Conservation (phyloP, 2,888 invertebrate genomes). For the Phaedon cochleariae region DNA sequence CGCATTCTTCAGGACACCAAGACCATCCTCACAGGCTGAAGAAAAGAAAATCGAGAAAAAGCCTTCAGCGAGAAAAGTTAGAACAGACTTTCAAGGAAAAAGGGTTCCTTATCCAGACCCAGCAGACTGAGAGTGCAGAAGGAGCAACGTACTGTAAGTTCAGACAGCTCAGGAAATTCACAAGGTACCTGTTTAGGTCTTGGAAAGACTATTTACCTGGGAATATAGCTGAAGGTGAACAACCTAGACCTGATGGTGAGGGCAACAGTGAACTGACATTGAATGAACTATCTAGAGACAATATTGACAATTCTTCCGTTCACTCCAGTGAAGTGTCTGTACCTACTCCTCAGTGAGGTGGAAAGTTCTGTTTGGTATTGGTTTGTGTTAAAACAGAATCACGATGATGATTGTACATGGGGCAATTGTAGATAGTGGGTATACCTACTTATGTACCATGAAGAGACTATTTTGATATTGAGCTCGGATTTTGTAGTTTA, state of each 20-base stretch:
- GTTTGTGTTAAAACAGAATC: too few species aligned
- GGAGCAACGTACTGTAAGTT: conserved; percentile 95
- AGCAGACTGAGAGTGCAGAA: conserved; percentile 90
- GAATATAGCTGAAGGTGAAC: conserved; percentile 57
- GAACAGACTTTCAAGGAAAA: conserved; percentile 94
- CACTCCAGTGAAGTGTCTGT: conserved; percentile 48
- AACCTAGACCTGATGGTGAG: conserved; percentile 36
- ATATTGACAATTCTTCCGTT: conserved; percentile 44
- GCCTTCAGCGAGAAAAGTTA: conserved; percentile 85
- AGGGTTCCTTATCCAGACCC: conserved; percentile 91
- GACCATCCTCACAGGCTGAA: conserved; percentile 58
- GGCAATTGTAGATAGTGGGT: too few species aligned
- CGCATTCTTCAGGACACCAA: conserved; percentile 42
- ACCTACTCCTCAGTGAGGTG: conserved; percentile 35
- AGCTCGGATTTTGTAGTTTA: too few species aligned
- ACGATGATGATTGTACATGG: too few species aligned
- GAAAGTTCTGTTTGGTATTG: neutral
- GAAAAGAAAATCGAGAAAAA: conserved; percentile 81
- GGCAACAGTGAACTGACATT: conserved; percentile 18
- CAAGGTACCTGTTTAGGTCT: conserved; percentile 88
- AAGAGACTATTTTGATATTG: too few species aligned
- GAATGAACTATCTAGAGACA: conserved; percentile 36
- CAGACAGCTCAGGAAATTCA: conserved; percentile 88
- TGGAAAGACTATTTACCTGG: conserved; percentile 94
- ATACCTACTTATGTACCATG: too few species aligned